Evolutionary conservation across 2,888 invertebrate species (phyloP), one percentile per base, ranked within the genome.

Genomic region (Thereva nobilitata): DNA sequence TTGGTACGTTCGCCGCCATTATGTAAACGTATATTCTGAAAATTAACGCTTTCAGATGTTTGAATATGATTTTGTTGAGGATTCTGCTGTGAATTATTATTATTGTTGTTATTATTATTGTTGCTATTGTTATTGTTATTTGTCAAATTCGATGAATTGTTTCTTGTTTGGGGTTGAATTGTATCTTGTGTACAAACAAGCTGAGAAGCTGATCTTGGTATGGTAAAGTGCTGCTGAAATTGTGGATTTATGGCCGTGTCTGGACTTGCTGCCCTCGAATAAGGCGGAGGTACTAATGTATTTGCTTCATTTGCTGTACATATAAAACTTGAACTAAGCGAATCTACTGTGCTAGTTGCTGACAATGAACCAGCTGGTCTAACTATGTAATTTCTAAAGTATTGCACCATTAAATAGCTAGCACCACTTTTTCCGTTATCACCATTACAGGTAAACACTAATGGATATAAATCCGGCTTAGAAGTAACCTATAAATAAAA

Each of bases 291-390:
- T 74, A 92, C 87, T 78, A 91, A 84, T 67, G 89, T 88, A 79
- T 92, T 92, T 64, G 92, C 91, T 87, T 93, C 92, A 82, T 92
- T 92, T 72, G 90, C 87, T 75, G 91, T 92, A 82, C 92, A 92
- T 81, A 92, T 88, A 82, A 90, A 92, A 83, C 91, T 92, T 74
- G 92, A 93, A 82, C 89, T 92, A 75, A 93, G 84, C 72, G 92
- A 93, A 80, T 93, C 93, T 73, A 91, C 87, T 72, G 92, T 93
- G 82, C 92, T 93, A 70, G 92, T 89, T 73, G 91, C 92, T 70
- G 92, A 92, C 73, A 93, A 76, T 70, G 92, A 89, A 68, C 89
- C 90, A 75, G 87, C 87, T 53, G 89, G 89, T 61, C 89, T 84
- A 71, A 89, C 88, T 72, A 90, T 89, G 76, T 89, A 90, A 80